Evolutionary conservation across 2,888 invertebrate genomes (phyloP).

Genomic region (Hirtodrosophila alboralis): DNA sequence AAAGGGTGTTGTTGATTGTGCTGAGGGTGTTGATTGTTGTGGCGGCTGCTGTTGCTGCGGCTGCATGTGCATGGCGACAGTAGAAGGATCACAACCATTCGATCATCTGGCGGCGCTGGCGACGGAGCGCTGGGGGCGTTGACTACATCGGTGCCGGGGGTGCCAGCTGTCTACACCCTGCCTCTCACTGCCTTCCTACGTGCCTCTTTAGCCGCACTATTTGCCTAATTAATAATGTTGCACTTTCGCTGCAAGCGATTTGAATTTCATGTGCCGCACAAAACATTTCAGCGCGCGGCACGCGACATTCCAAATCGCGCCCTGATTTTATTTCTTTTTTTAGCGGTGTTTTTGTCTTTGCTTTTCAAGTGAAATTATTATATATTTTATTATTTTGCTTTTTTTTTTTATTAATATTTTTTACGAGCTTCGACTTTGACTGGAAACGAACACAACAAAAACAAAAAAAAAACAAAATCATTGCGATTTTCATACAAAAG

Average conservation of each 20-base stretch:
- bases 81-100: slow-evolving; percentile 85
- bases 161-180: too few species aligned
- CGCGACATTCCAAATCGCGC: slow-evolving; percentile 30
- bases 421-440: slow-evolving; percentile 9
- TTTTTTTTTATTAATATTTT: slow-evolving; percentile 22
- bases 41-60: slow-evolving; percentile 68
- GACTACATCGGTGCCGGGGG: slow-evolving; percentile 58
- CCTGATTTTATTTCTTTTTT: too few species aligned
- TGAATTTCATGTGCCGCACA: slow-evolving; percentile 45
- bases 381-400: too few species aligned
- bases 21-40: slow-evolving; percentile 34
- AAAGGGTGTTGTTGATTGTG: slow-evolving; percentile 27
- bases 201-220: background rate
- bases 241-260: slow-evolving; percentile 54
- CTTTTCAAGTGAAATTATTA: slow-evolving; percentile 27
- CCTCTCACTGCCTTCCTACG: too few species aligned
- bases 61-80: slow-evolving; percentile 83
- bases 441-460: too few species aligned
- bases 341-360: too few species aligned
- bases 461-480: too few species aligned
- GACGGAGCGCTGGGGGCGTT: slow-evolving; percentile 44
- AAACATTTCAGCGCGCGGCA: slow-evolving; percentile 48
- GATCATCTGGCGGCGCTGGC: slow-evolving; percentile 83
- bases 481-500: slow-evolving; percentile 5
- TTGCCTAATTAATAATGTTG: slow-evolving; percentile 47